phyloP scores from a whole-genome alignment of 2,113 vertebrate species.

The Pterocles orientalis region DNA sequence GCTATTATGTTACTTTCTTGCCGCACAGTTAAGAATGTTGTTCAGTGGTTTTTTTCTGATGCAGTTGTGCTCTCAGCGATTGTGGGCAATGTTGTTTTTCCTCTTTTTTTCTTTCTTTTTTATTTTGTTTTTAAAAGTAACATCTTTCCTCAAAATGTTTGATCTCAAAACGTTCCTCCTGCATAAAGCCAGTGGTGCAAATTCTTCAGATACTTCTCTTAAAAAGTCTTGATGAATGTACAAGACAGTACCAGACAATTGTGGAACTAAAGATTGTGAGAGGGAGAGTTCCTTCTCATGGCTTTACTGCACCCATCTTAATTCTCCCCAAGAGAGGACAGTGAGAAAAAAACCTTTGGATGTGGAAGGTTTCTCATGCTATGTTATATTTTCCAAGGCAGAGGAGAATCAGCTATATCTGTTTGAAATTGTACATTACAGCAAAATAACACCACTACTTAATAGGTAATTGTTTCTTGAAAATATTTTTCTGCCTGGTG shows the following conservation, averaged over 20 bases:
- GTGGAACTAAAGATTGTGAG: background rate
- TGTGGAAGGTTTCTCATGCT: background rate
- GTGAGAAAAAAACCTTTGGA: background rate
- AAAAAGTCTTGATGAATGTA: background rate
- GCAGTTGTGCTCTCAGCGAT: background rate
- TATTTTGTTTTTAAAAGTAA: background rate
- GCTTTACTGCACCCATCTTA: background rate
- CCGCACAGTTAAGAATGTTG: background rate
- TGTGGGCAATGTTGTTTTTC: background rate
- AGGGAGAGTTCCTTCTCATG: background rate
- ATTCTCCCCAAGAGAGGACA: background rate
- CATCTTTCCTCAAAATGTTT: background rate
- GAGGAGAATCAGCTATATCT: background rate
- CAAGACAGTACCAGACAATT: background rate
- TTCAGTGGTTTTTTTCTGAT: background rate
- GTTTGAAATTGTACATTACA: background rate
- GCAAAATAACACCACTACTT: background rate
- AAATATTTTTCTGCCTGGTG: background rate
- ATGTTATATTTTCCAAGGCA: background rate
- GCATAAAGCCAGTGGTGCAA: background rate
- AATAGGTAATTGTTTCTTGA: background rate
- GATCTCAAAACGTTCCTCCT: background rate
- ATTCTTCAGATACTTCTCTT: background rate
- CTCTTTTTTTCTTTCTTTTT: background rate
- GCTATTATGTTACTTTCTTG: background rate